phyloP scores from a whole-genome alignment of 2,113 vertebrate genomes.

The Entelurus aequoreus region DNA sequence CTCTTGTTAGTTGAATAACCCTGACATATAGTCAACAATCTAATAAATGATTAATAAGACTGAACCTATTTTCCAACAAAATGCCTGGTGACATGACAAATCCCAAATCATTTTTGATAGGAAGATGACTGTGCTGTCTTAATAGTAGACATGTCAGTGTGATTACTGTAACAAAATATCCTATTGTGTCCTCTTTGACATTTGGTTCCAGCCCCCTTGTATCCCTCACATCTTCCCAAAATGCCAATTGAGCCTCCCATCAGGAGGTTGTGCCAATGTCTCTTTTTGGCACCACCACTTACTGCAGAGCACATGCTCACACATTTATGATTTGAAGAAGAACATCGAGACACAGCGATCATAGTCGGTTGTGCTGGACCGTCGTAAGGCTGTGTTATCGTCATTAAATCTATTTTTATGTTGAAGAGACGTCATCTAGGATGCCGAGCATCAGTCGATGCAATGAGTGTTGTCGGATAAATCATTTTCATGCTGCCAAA shows the following conservation, averaged over 20 bases:
- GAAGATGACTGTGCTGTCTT: not conserved
- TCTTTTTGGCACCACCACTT: not conserved
- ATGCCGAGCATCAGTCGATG: too few relatives aligned
- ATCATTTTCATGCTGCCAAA: too few relatives aligned
- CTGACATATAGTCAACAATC: too few relatives aligned
- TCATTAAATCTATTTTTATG: not conserved
- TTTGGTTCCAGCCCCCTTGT: not conserved
- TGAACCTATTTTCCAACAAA: too few relatives aligned
- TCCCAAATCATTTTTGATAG: not conserved
- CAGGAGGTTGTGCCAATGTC: not conserved
- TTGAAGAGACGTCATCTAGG: too few relatives aligned
- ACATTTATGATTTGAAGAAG: not conserved
- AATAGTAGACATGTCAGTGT: too few relatives aligned
- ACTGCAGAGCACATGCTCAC: not conserved
- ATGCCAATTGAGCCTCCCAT: conserved; percentile 1
- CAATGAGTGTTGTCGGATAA: too few relatives aligned
- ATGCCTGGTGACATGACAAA: too few relatives aligned
- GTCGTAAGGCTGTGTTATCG: not conserved
- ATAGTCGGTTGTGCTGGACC: not conserved
- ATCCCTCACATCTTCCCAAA: not conserved
- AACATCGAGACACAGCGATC: not conserved
- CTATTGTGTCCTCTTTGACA: conserved; percentile 4
- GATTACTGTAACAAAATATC: not conserved
- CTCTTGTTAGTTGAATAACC: too few relatives aligned
- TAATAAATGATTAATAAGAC: too few relatives aligned